Evolutionary conservation across 2,797 vertebrate genomes (phyloP).

Genomic region (Valencia hispanica): DNA sequence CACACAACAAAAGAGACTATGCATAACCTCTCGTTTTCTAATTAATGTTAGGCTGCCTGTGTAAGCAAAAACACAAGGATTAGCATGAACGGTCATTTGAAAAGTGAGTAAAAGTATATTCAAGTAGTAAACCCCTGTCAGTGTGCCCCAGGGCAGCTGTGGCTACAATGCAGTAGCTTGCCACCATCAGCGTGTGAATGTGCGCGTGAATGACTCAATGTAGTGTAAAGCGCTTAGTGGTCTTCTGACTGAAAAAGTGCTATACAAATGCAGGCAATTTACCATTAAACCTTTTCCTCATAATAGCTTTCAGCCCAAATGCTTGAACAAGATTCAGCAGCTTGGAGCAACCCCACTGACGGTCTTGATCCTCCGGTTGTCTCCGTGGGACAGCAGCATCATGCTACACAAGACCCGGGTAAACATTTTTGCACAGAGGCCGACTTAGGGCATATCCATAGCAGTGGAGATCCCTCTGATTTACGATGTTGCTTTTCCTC

Average conservation of each 20-base stretch:
- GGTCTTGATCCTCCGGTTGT: constrained; percentile 53
- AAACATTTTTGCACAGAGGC: constrained; percentile 78
- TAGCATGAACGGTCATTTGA: constrained; percentile 42
- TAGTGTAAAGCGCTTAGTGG: too few relatives aligned
- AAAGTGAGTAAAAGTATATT: constrained; percentile 42
- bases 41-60: neutral
- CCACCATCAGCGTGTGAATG: too few relatives aligned
- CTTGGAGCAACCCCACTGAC: constrained; percentile 50
- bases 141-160: too few relatives aligned
- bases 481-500: constrained; percentile 77
- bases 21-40: neutral
- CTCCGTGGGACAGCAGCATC: constrained; percentile 59
- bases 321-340: constrained; percentile 69
- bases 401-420: constrained; percentile 64
- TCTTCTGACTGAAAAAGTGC: too few relatives aligned
- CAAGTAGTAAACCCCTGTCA: constrained; percentile 35
- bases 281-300: constrained; percentile 60
- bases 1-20: neutral
- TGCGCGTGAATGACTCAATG: too few relatives aligned
- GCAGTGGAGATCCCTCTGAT: constrained; percentile 67
- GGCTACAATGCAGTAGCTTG: too few relatives aligned
- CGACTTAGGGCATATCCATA: constrained; percentile 54
- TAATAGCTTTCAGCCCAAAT: constrained; percentile 63
- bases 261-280: too few relatives aligned
- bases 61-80: neutral